phyloP scores from a whole-genome alignment of 2,113 vertebrate genomes.

The Myodes glareolus region DNA sequence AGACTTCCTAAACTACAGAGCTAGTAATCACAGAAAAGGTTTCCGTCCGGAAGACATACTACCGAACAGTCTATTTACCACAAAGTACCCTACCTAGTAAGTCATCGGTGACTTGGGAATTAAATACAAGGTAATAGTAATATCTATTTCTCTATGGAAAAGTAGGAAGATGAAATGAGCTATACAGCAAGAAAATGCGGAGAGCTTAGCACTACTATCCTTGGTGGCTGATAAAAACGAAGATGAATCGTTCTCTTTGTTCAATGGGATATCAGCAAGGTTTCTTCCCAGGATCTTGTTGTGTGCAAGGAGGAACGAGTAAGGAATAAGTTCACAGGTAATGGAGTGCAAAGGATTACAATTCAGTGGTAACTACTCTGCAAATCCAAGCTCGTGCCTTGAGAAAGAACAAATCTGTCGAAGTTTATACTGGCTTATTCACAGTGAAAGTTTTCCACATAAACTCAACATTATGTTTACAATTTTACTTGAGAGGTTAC shows the following conservation, averaged over 20 bases:
- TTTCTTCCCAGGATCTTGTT: slow-evolving; percentile 32
- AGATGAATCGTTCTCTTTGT: not conserved
- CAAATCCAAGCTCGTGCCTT: not conserved
- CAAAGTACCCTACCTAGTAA: not conserved
- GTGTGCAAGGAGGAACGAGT: not conserved
- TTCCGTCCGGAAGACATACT: not conserved
- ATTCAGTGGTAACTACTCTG: not conserved
- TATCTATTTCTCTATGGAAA: not conserved
- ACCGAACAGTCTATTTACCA: not conserved
- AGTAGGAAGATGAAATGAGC: not conserved
- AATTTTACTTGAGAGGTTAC: not conserved
- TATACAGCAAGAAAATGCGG: not conserved
- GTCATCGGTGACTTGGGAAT: not conserved
- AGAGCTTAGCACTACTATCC: not conserved
- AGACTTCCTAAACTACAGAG: not conserved
- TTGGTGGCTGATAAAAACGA: not conserved
- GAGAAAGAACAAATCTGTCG: not conserved
- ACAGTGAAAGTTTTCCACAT: not conserved
- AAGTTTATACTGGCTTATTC: not conserved
- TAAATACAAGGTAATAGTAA: not conserved
- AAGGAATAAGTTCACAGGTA: not conserved
- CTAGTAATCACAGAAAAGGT: not conserved
- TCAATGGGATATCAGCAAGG: not conserved
- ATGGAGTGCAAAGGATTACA: not conserved
- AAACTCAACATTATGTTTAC: not conserved